phyloP scores from a whole-genome alignment of 1,140 invertebrate species.

The Aphis craccivora region DNA sequence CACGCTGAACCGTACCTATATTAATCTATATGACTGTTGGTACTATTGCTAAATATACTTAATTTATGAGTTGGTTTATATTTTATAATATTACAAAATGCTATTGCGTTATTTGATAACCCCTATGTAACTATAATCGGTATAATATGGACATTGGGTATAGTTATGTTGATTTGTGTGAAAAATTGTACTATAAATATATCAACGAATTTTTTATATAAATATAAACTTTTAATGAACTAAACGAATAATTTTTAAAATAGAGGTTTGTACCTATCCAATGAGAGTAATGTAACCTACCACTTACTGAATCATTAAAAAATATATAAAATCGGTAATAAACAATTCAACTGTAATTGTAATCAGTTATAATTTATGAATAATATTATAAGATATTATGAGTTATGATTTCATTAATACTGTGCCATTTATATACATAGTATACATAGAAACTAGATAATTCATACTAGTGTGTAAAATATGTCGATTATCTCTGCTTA shows the following conservation, averaged over 20 bases:
- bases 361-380: not conserved
- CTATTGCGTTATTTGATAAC: not conserved
- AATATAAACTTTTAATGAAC: not conserved
- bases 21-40: not conserved
- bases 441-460: not conserved
- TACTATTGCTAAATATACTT: not conserved
- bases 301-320: not conserved
- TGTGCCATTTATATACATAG: too few species aligned
- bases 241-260: not conserved
- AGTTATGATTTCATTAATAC: not conserved
- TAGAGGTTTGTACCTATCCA: not conserved
- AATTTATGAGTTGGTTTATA: not conserved
- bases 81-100: not conserved
- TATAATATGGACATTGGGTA: not conserved
- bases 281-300: not conserved
- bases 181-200: not conserved
- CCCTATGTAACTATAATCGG: not conserved
- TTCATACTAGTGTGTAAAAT: not conserved
- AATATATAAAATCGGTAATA: too few species aligned
- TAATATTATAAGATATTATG: not conserved
- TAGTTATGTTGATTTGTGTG: not conserved
- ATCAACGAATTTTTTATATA: not conserved
- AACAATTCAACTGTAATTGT: too few species aligned
- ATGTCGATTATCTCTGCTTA: not conserved
- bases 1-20: not conserved